These are phyloP conservation scores for Butorides virescens DNA, from an alignment of 2,113 vertebrate genomes.

Conservation along the genomic window DNA sequence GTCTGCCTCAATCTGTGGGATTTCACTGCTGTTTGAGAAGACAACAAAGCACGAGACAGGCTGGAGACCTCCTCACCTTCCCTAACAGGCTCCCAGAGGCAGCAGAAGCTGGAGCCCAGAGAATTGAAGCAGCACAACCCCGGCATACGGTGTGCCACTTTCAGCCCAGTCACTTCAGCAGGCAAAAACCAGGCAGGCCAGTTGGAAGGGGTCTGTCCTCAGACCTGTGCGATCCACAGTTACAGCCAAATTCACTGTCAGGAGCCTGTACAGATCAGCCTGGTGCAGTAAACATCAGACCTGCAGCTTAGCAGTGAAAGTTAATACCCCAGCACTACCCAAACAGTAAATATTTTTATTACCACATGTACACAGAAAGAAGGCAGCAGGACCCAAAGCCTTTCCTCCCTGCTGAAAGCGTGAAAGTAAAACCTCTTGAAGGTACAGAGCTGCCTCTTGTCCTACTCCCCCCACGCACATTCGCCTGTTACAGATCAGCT, in stretches of 20 bases:
- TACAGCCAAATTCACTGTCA: not conserved
- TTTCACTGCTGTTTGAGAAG: not conserved
- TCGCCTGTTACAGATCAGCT: not conserved
- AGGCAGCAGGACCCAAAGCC: not conserved
- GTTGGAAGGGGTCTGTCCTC: not conserved
- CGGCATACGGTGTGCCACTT: no score
- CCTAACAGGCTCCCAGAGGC: not conserved
- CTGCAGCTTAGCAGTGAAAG: not conserved
- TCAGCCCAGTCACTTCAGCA: not conserved
- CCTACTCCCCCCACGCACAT: rapidly evolving
- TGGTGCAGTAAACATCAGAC: not conserved
- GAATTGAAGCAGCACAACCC: not conserved
- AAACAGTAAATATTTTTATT: not conserved
- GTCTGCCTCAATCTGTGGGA: not conserved
- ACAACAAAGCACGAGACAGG: not conserved
- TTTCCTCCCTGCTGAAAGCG: not conserved
- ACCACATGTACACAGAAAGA: not conserved
- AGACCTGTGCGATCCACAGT: not conserved
- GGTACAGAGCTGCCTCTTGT: not conserved
- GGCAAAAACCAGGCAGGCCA: not conserved
- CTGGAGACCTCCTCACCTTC: not conserved
- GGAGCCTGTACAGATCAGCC: not conserved
- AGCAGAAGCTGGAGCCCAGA: not conserved
- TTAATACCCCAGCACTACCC: not conserved
- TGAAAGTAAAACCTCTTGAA: not conserved